Base-by-base conservation (phyloP, 1,140 invertebrate species). In the Aphelinus atriplicis region DNA sequence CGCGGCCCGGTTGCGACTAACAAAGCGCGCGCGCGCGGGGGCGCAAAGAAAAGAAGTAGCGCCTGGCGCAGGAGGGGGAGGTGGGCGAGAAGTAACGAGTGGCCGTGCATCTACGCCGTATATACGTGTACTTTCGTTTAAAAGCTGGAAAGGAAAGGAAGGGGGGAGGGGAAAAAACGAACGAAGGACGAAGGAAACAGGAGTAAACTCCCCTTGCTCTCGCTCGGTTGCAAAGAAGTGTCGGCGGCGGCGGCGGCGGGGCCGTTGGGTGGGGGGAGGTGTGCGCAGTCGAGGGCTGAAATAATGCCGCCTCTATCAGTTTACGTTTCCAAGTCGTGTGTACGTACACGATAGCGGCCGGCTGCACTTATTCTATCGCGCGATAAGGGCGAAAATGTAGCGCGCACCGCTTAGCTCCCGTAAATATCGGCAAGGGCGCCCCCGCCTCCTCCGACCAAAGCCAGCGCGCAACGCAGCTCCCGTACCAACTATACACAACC, bases 311-410 rank as follows among this genome's bases (percentile, higher is more conserved):
- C 73, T 70, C 62, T 75, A 75, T 75, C 73, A 65, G 73, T 70
- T 75, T 75, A 75, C 46, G 55, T 71, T 75, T 75, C 63, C 67
- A 66, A 71, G 67, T 75, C 68, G 73, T 75, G 73, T 75, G 67
- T 71, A 65, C 46, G 53, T 64, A 74, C 57, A 63, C 61, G 73
- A 71, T 70, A 65, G 46, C 56, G 4, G 3, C 55, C 47, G 73
- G 73, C 77, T 81, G 80, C 78, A 81, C 81, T 81, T 84, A 83
- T 83, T 83, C 78, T 78, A 83, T 74, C 76, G 79, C 65, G 69
- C 75, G 83, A 84, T 84, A 83, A 84, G 81, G 57, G 75, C 71
- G 79, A 82, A 81, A 82, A 81, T 78, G 81, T 81, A 74, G 72
- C 78, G 77, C 78, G 77, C 72, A 62, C 76, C 80, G 79, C 74